A percentile compares a stretch with the other conserved stretches of the same genome.
Evolutionary conservation across 2,113 vertebrate genomes (phyloP).

Genomic region (Neofelis nebulosa): DNA sequence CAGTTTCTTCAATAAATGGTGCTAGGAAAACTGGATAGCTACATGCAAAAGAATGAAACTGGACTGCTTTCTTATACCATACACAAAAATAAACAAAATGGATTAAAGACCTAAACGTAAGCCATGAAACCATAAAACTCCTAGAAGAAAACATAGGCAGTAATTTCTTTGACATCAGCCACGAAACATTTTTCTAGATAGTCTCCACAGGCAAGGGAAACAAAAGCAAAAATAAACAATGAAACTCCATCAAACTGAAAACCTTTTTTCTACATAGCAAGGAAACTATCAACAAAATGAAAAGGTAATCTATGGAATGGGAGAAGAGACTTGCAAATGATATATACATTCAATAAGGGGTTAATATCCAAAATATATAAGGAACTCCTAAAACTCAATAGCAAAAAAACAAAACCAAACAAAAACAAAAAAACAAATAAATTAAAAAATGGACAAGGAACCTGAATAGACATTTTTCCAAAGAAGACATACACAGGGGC

Average conservation of each 20-base stretch:
- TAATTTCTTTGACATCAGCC: not conserved
- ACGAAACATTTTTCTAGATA: not conserved
- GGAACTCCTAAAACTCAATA: not conserved
- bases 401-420: not conserved
- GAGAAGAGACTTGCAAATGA: not conserved
- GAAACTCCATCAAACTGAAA: not conserved
- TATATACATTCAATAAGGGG: not conserved
- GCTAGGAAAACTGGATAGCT: not conserved
- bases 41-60: not conserved
- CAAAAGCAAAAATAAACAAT: not conserved
- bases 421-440: not conserved
- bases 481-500: not conserved
- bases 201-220: not conserved
- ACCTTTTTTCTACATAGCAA: not conserved
- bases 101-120: not conserved
- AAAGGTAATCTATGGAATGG: not conserved
- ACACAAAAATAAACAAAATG: not conserved
- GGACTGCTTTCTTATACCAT: not conserved
- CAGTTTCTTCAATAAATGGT: not conserved
- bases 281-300: not conserved
- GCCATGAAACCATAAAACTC: not conserved
- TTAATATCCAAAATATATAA: not conserved
- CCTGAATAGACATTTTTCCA: not conserved
- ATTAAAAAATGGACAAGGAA: not conserved
- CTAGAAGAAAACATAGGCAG: not conserved